Percentiles rank a stretch among this genome's conserved stretches.
phyloP scores from a whole-genome alignment of 2,113 vertebrate genomes.

The Callocephalon fimbriatum region DNA sequence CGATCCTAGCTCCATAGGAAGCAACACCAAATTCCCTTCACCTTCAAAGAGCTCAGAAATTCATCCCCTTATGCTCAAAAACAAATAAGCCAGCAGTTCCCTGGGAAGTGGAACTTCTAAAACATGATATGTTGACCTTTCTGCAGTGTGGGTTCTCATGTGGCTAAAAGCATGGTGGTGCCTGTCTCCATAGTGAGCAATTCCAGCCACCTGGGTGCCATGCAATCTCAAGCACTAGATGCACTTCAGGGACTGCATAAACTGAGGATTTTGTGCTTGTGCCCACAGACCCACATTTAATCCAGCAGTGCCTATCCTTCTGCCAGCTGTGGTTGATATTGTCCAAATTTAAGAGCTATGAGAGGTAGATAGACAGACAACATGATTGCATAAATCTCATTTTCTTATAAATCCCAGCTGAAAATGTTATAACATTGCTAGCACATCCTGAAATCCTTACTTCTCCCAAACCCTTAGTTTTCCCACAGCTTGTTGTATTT shows the following conservation, averaged over 20 bases:
- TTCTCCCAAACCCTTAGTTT: not conserved
- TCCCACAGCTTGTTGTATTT: not conserved
- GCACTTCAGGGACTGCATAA: not conserved
- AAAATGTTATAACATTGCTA: not conserved
- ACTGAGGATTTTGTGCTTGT: not conserved
- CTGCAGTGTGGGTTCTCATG: not conserved
- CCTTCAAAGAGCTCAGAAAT: not conserved
- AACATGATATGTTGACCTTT: slow-evolving; percentile 10
- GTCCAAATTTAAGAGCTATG: not conserved
- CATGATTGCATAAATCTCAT: not conserved
- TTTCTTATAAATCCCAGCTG: not conserved
- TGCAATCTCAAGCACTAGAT: not conserved
- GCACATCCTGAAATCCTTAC: not conserved
- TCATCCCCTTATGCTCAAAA: not conserved
- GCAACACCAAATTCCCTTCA: not conserved
- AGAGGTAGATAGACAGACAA: not conserved
- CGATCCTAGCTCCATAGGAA: not conserved
- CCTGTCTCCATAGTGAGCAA: not conserved
- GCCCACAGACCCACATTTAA: not conserved
- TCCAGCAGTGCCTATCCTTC: not conserved
- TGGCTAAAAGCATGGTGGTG: not conserved
- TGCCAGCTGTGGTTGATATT: not conserved
- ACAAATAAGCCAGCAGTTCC: not conserved
- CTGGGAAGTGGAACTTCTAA: not conserved
- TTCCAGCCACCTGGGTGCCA: not conserved